phyloP scores from a whole-genome alignment of 2,797 vertebrate species.

The Leuciscus waleckii region DNA sequence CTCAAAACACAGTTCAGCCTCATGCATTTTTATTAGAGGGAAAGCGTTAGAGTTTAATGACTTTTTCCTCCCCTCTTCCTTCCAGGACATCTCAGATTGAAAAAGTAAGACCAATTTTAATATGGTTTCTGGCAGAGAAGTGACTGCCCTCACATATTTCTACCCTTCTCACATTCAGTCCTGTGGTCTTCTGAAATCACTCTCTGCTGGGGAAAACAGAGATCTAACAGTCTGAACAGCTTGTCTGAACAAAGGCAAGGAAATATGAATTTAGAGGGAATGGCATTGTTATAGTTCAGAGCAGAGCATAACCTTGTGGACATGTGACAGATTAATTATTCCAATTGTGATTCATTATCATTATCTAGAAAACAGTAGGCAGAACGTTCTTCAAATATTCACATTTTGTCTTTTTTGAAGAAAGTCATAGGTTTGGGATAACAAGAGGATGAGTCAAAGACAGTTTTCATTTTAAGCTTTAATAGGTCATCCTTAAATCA shows the following conservation, averaged over 20 bases:
- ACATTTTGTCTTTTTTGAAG: not conserved
- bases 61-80: slow-evolving; percentile 20
- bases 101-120: slow-evolving; percentile 57
- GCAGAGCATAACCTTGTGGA: not conserved
- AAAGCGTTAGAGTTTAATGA: slow-evolving; percentile 69
- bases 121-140: slow-evolving; percentile 50
- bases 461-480: not conserved
- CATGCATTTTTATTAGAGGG: slow-evolving; percentile 79
- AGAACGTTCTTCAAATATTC: not conserved
- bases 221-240: slow-evolving; percentile 17
- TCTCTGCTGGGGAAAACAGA: slow-evolving; percentile 14
- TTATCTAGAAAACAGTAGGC: not conserved
- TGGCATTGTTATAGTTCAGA: not conserved
- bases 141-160: slow-evolving; percentile 46
- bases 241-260: slow-evolving; percentile 5
- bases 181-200: slow-evolving; percentile 25
- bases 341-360: not conserved
- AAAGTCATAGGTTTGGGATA: not conserved
- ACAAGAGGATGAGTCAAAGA: not conserved
- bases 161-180: slow-evolving; percentile 32
- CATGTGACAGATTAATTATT: not conserved
- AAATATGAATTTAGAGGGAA: not conserved
- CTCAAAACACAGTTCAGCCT: slow-evolving; percentile 70
- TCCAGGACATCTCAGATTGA: slow-evolving; percentile 38
- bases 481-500: not conserved